Percentiles rank a stretch among this genome's conserved stretches.
Conservation (phyloP, 2,113 vertebrate species). For the Semnornis frantzii region DNA sequence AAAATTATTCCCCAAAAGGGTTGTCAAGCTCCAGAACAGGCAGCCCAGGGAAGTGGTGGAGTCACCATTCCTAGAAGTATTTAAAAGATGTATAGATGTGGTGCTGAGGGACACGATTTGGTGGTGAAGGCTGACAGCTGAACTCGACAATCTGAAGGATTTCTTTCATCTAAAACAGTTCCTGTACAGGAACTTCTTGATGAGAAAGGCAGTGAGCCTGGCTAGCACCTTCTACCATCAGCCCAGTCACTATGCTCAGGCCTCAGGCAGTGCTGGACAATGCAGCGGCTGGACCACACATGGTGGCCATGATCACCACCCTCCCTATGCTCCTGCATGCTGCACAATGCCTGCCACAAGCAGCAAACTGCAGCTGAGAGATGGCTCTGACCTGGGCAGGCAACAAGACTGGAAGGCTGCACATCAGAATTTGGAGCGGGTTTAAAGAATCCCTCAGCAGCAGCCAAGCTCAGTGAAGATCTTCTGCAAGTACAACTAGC, state of each 20-base stretch:
- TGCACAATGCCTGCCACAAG: fast-evolving
- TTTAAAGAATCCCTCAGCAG: neutral
- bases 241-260: neutral
- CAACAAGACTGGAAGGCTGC: no score
- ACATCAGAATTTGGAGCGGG: fast-evolving
- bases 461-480: fast-evolving
- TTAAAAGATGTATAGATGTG: no score
- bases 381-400: fast-evolving
- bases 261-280: fast-evolving
- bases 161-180: no score
- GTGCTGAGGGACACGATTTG: no score
- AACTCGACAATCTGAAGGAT: no score
- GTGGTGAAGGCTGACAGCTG: no score
- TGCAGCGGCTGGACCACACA: neutral
- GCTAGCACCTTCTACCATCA: fast-evolving
- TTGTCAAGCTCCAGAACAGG: no score
- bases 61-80: no score
- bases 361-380: neutral
- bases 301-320: fast-evolving
- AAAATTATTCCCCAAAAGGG: no score
- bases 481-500: fast-evolving
- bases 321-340: fast-evolving
- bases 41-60: no score
- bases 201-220: neutral
- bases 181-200: neutral